phyloP scores from a whole-genome alignment of 2,113 vertebrate species.

The Barbus barbus region DNA sequence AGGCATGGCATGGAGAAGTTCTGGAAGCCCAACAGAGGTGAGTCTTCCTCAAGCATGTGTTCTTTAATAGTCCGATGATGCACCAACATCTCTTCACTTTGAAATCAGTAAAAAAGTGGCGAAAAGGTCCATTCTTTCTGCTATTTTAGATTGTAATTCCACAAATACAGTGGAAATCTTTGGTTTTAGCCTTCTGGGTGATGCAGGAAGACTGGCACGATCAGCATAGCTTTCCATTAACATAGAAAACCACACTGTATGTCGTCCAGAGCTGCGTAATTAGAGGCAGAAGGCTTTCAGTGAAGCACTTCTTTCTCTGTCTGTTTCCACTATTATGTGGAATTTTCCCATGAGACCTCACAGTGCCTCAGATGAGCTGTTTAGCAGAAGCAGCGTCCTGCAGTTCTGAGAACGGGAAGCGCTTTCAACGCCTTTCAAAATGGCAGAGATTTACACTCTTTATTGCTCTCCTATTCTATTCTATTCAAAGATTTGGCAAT shows the following conservation, averaged over 20 bases:
- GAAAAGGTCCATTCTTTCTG: background rate
- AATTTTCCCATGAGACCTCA: conserved; percentile 37
- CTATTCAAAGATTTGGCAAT: too few species aligned
- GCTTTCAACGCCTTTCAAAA: conserved; percentile 6
- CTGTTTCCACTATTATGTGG: conserved; percentile 5
- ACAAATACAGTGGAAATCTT: background rate
- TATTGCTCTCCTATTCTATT: background rate
- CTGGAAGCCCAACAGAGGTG: conserved; percentile 96
- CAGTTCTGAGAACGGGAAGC: conserved; percentile 16
- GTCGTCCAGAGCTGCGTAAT: conserved; percentile 39
- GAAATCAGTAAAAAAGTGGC: background rate
- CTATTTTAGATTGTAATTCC: background rate
- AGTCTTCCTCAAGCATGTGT: conserved; percentile 45
- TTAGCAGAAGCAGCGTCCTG: conserved; percentile 36
- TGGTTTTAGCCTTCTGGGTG: background rate
- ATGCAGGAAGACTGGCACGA: background rate
- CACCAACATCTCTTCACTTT: background rate
- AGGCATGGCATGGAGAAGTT: conserved; percentile 99
- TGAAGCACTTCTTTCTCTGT: conserved; percentile 8
- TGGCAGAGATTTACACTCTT: background rate
- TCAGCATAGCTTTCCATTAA: conserved; percentile 14
- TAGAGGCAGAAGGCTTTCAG: conserved; percentile 45
- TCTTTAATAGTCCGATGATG: too few species aligned
- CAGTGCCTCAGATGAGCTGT: conserved; percentile 23
- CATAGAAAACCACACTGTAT: conserved; percentile 31